Percentiles rank a stretch among this genome's conserved stretches.
Evolutionary conservation across 2,888 invertebrate genomes (phyloP).

Genomic region (Philhelius pedissequus): DNA sequence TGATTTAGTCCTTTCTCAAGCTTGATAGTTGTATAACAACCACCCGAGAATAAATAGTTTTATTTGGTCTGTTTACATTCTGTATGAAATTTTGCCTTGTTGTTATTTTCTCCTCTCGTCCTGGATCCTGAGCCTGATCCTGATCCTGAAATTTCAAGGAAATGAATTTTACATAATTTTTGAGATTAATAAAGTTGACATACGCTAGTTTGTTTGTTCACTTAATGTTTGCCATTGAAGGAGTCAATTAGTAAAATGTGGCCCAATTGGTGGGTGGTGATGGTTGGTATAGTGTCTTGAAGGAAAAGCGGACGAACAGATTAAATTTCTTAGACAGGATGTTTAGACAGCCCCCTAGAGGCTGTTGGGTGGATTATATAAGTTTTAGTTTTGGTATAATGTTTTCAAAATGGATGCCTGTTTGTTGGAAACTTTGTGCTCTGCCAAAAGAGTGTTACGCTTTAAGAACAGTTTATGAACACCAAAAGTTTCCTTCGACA

Average conservation of each 20-base stretch:
- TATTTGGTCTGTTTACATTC: neutral
- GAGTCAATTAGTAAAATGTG: slow-evolving; percentile 61
- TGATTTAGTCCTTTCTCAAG: slow-evolving; percentile 28
- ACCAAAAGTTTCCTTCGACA: neutral
- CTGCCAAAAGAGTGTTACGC: neutral
- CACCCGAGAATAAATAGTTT: neutral
- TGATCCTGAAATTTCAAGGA: neutral
- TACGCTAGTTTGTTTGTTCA: slow-evolving; percentile 33
- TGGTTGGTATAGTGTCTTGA: neutral
- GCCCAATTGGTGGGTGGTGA: neutral
- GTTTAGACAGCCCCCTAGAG: slow-evolving; percentile 9
- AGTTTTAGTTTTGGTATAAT: slow-evolving; percentile 13
- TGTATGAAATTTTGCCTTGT: neutral
- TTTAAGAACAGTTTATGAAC: slow-evolving; percentile 7
- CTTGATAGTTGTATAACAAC: neutral
- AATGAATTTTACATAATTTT: slow-evolving; percentile 63
- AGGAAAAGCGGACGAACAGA: neutral
- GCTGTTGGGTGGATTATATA: slow-evolving; percentile 1
- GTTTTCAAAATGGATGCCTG: slow-evolving; percentile 5
- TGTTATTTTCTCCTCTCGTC: neutral
- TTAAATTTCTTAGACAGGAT: slow-evolving; percentile 24
- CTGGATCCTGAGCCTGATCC: neutral
- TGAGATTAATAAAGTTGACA: slow-evolving; percentile 58
- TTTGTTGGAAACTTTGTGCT: slow-evolving; percentile 14
- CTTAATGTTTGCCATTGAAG: slow-evolving; percentile 49